Conservation (phyloP, 2,888 invertebrate genomes). For the Microdon myrmicae region DNA sequence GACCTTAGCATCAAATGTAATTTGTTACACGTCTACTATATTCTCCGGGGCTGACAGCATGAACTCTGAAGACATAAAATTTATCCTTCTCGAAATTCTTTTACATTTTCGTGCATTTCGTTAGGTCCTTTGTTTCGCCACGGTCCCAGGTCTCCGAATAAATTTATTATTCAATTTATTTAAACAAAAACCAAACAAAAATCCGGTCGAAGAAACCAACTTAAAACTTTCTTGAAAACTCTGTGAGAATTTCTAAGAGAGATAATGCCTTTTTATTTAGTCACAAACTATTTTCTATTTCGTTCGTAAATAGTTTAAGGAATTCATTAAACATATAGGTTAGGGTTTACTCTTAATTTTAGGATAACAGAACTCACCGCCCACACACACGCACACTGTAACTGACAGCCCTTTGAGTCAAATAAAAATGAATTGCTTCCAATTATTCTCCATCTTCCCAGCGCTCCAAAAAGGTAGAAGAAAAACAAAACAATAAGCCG, state of each 20-base stretch:
- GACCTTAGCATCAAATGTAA: constrained; percentile 16
- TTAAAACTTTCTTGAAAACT: constrained; percentile 14
- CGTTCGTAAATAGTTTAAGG: too few species aligned
- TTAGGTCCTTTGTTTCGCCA: background rate
- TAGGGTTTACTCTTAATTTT: too few species aligned
- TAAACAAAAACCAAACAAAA: constrained; percentile 4
- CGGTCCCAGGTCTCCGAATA: background rate
- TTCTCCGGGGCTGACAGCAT: constrained; percentile 9
- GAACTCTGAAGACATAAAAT: constrained; percentile 22
- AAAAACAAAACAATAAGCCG: too few species aligned
- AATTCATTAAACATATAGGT: too few species aligned
- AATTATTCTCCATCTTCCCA: constrained; percentile 17
- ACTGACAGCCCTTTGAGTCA: constrained; percentile 22
- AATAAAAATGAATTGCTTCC: constrained; percentile 21
- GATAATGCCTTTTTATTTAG: constrained; percentile 28
- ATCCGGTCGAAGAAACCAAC: background rate
- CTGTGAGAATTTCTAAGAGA: constrained; percentile 19
- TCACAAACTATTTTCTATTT: constrained; percentile 21
- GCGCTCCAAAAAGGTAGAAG: too few species aligned
- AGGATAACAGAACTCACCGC: background rate
- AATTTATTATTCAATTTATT: constrained; percentile 38
- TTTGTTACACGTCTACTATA: constrained; percentile 22
- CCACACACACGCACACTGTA: background rate
- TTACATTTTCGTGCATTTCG: constrained; percentile 11
- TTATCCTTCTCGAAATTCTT: constrained; percentile 1